These are phyloP conservation scores for Tetheella fluctuosa DNA, from an alignment of 2,888 invertebrate species.

Conservation along the genomic window DNA sequence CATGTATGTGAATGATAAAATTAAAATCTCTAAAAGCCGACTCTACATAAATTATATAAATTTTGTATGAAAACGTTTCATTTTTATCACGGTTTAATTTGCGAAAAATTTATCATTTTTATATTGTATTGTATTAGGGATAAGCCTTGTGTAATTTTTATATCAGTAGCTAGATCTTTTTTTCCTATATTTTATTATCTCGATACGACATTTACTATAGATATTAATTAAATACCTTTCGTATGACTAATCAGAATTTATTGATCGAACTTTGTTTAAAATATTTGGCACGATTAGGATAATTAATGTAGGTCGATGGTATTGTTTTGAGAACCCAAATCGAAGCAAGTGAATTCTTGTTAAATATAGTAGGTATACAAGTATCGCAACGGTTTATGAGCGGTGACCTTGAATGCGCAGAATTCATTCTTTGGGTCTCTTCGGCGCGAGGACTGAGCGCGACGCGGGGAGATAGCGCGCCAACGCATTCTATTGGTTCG, in stretches of 20 bases:
- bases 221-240: no score
- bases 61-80: background rate
- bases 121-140: background rate
- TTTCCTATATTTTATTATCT: background rate
- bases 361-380: no score
- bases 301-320: background rate
- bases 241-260: background rate
- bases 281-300: background rate
- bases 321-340: background rate
- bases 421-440: no score
- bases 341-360: no score
- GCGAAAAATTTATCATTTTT: background rate
- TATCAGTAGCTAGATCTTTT: background rate
- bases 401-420: no score
- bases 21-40: no score
- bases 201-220: background rate
- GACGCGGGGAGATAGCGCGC: no score
- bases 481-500: no score
- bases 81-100: background rate
- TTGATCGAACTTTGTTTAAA: background rate
- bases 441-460: no score
- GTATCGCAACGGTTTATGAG: no score
- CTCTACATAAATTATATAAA: no score
- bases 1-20: no score
- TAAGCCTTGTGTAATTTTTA: background rate